phyloP scores from a whole-genome alignment of 2,888 invertebrate genomes.

The Aphrophora alni region DNA sequence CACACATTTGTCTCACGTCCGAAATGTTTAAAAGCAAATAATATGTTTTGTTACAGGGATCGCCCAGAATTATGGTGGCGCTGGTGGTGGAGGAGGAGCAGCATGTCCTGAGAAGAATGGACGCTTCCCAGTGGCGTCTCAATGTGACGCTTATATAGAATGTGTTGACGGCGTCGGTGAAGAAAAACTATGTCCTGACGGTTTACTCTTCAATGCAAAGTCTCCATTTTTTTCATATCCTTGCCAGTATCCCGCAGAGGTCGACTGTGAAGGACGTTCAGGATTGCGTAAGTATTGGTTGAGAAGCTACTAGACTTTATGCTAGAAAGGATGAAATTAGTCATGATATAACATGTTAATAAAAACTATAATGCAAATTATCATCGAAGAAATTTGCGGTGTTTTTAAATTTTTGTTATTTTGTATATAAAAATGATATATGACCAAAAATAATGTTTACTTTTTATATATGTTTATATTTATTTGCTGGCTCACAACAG shows the following conservation, averaged over 20 bases:
- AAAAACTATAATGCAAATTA: too few relatives aligned
- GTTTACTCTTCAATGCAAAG: constrained; percentile 78
- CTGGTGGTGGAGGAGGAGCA: constrained; percentile 40
- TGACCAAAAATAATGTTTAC: too few relatives aligned
- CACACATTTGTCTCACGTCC: too few relatives aligned
- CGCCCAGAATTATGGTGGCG: background rate
- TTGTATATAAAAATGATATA: too few relatives aligned
- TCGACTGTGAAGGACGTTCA: constrained; percentile 74
- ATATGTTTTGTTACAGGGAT: background rate
- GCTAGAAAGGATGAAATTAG: too few relatives aligned
- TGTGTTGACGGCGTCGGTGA: constrained; percentile 76
- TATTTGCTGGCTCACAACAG: too few relatives aligned
- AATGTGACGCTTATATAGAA: constrained; percentile 78
- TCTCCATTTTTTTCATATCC: constrained; percentile 72
- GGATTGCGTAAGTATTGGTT: constrained; percentile 69
- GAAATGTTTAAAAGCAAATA: background rate
- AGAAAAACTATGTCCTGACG: constrained; percentile 82
- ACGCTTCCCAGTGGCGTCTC: constrained; percentile 68
- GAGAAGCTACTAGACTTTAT: too few relatives aligned
- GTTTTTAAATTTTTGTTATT: too few relatives aligned
- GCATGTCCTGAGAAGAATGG: constrained; percentile 73
- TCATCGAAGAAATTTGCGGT: too few relatives aligned
- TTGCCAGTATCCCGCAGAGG: constrained; percentile 85
- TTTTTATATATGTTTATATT: too few relatives aligned
- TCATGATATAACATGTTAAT: too few relatives aligned